Base-by-base conservation (phyloP, 1,140 invertebrate genomes). In the Temnothorax nylanderi region DNA sequence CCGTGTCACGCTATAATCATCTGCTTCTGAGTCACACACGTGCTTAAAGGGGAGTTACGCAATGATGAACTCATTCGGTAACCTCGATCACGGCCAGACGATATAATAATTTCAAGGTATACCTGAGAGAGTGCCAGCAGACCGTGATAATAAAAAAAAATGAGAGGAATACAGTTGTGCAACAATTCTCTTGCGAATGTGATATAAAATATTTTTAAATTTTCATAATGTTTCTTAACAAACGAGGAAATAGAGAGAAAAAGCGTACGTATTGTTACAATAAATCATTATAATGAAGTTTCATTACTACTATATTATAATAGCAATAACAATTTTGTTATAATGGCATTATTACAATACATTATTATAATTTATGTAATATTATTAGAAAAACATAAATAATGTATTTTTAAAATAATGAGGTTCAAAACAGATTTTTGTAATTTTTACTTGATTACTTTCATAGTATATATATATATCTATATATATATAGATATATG, bases 81-180 rank as follows among this genome's bases (percentile, higher is more conserved):
- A 86, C 75, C 81, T 85, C 71, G 44, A 85, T 85, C 81, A 72
- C 65, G 78, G 64, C 78, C 78, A 81, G 78, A 81, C 78, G 21
- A 4, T 56, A 41, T 51, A 26, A 67, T 81, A 81, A 81, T 81
- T 69, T 56, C 77, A 81, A 81, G 64, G 64, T 71, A 32, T 81
- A 71, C 21, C 64, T 81, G 77, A 18, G 47, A 67, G 37, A 58
- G 37, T n/a, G 26, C 47, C 69, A 72, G n/a, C 44, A 7, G 26
- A 58, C 37, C 34, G 0, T 44, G 37, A 76, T 76, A 18, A 16
- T 34, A 32, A 76, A 69, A 49, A 26, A 49, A 18, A 71, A 71
- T 26, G 0, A 34, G 47, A 69, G 41, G 8, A 26, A 47, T 21
- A 47, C 37, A 47, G n/a, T 64, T 37, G 34, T 0, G 32, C 32